Evolutionary conservation across 92 coral and sea anemone genomes (phyloP).

Genomic region (Metridium senile): DNA sequence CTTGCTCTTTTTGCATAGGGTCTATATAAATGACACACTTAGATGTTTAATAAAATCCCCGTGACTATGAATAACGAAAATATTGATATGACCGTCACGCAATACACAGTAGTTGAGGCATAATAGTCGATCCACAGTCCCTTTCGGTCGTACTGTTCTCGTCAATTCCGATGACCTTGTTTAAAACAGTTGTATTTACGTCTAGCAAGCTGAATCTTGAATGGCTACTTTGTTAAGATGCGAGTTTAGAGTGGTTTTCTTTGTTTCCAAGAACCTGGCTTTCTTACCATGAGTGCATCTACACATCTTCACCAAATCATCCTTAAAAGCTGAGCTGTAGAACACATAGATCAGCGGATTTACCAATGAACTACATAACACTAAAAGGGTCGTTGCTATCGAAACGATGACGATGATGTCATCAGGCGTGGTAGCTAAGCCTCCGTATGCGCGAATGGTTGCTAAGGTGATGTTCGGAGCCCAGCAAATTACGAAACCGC

Average conservation of each 20-base stretch:
- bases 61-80: conserved; percentile 6
- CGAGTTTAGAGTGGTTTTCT: too few species aligned
- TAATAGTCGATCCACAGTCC: too few species aligned
- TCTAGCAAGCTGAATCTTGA: too few species aligned
- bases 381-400: conserved; percentile 20
- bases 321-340: conserved; percentile 51
- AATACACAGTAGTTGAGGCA: neutral
- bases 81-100: conserved; percentile 2
- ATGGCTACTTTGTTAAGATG: too few species aligned
- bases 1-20: too few species aligned
- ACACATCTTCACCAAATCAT: conserved; percentile 22
- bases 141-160: too few species aligned
- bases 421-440: conserved; percentile 19
- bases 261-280: too few species aligned
- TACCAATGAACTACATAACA: conserved; percentile 45
- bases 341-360: conserved; percentile 63
- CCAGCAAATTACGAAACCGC: conserved; percentile 18
- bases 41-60: conserved; percentile 27
- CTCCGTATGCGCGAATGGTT: conserved; percentile 47
- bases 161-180: too few species aligned
- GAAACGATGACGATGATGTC: conserved; percentile 33
- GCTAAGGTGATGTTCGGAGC: conserved; percentile 16
- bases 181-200: too few species aligned
- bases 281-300: too few species aligned
- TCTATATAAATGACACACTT: conserved; percentile 29